A percentile compares a stretch with the other conserved stretches of the same genome.
Evolutionary conservation across 2,888 invertebrate species (phyloP).

Genomic region (Acleris laterana): DNA sequence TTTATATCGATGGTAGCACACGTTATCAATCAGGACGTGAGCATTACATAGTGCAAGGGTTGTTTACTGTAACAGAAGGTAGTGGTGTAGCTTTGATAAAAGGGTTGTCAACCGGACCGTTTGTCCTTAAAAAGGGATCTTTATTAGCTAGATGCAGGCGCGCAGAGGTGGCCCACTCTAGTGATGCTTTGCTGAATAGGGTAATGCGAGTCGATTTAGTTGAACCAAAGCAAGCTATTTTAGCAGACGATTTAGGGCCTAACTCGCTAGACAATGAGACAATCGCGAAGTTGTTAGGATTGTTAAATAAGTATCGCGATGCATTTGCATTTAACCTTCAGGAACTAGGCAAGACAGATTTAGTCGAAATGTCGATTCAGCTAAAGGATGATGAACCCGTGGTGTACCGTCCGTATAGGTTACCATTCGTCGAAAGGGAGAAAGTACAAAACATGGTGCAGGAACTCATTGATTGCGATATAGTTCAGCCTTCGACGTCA

Average conservation of each 20-base stretch:
- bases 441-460: slow-evolving; percentile 9
- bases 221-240: background rate
- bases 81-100: slow-evolving; percentile 5
- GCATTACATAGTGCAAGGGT: slow-evolving; percentile 21
- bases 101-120: slow-evolving; percentile 2
- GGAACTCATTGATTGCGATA: slow-evolving; percentile 13
- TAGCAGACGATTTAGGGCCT: background rate
- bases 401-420: slow-evolving; percentile 15
- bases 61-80: slow-evolving; percentile 8
- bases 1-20: slow-evolving; percentile 22
- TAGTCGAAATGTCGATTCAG: background rate
- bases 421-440: slow-evolving; percentile 1
- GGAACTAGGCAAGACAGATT: slow-evolving; percentile 5
- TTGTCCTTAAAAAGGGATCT: slow-evolving; percentile 1
- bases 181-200: background rate
- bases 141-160: slow-evolving; percentile 15
- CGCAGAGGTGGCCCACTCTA: background rate
- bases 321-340: slow-evolving; percentile 5
- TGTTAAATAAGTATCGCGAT: slow-evolving; percentile 12
- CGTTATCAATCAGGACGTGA: slow-evolving; percentile 20
- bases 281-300: background rate
- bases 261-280: slow-evolving; percentile 1
- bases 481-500: slow-evolving; percentile 8
- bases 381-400: too few relatives aligned
- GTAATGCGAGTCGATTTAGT: slow-evolving; percentile 6